These are phyloP conservation scores for Dolichotis patagonum DNA, from an alignment of 2,113 vertebrate genomes.

Conservation along the genomic window DNA sequence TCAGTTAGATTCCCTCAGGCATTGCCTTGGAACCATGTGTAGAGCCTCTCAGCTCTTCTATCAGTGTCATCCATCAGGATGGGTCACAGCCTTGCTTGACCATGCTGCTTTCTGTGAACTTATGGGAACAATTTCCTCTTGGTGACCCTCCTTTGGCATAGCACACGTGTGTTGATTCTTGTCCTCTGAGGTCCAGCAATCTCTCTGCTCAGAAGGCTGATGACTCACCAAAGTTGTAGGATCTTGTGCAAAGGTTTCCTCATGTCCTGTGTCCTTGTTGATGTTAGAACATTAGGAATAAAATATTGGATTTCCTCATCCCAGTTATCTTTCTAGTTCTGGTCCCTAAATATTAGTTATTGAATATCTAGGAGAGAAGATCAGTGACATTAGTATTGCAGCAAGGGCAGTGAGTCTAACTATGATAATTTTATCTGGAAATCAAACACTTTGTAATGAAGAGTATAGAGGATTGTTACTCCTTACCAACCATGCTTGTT, in stretches of 20 bases:
- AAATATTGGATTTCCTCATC: not conserved
- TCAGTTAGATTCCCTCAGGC: not conserved
- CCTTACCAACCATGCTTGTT: not conserved
- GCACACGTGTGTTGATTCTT: not conserved
- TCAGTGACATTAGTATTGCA: not conserved
- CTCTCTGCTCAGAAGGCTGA: not conserved
- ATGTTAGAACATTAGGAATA: not conserved
- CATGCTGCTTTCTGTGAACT: not conserved
- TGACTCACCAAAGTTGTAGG: not conserved
- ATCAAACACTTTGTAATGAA: not conserved
- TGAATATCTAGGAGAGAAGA: not conserved
- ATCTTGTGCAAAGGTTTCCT: not conserved
- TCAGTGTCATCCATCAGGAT: not conserved
- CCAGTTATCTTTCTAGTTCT: not conserved
- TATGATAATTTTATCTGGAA: not conserved
- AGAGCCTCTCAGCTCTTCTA: not conserved
- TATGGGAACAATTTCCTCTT: not conserved
- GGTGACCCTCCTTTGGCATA: not conserved
- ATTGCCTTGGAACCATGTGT: not conserved
- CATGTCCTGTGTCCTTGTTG: not conserved
- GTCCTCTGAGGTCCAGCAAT: not conserved
- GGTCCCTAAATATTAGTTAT: not conserved
- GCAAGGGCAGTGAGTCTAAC: not conserved
- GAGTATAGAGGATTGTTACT: not conserved
- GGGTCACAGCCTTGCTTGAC: not conserved